phyloP scores from a whole-genome alignment of 2,888 invertebrate species.

The Cephonodes hylas region DNA sequence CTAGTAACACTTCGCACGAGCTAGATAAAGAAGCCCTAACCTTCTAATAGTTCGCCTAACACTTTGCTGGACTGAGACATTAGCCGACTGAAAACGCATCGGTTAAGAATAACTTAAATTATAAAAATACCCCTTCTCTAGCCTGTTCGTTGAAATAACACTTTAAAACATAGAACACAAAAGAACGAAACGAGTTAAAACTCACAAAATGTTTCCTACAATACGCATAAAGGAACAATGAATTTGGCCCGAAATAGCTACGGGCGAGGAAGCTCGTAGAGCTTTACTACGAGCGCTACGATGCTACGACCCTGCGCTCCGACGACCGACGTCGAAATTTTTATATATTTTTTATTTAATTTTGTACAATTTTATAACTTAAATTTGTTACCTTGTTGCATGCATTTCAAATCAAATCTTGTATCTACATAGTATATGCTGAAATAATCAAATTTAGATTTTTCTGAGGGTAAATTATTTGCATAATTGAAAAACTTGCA shows the following conservation, averaged over 20 bases:
- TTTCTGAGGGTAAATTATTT: too few species aligned
- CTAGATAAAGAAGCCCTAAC: too few species aligned
- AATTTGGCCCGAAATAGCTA: constrained; percentile 15
- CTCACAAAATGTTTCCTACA: constrained; percentile 15
- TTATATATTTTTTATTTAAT: constrained; percentile 8
- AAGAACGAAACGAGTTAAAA: constrained; percentile 14
- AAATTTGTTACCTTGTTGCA: background rate
- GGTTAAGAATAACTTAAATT: background rate
- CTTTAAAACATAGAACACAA: constrained; percentile 10
- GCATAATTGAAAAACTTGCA: too few species aligned
- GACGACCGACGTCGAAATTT: background rate
- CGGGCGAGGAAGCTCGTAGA: constrained; percentile 12
- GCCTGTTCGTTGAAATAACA: background rate
- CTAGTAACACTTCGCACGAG: too few species aligned
- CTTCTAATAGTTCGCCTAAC: too few species aligned
- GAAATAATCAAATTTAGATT: background rate
- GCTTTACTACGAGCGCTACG: constrained; percentile 19
- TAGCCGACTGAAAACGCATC: background rate
- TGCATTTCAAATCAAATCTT: background rate
- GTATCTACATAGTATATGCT: too few species aligned
- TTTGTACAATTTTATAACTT: constrained; percentile 5
- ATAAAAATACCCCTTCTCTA: background rate
- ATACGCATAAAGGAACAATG: constrained; percentile 14
- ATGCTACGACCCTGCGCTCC: constrained; percentile 9
- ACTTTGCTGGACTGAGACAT: too few species aligned